Conservation (phyloP, 2,113 vertebrate species). For the Actenoides lindsayi region DNA sequence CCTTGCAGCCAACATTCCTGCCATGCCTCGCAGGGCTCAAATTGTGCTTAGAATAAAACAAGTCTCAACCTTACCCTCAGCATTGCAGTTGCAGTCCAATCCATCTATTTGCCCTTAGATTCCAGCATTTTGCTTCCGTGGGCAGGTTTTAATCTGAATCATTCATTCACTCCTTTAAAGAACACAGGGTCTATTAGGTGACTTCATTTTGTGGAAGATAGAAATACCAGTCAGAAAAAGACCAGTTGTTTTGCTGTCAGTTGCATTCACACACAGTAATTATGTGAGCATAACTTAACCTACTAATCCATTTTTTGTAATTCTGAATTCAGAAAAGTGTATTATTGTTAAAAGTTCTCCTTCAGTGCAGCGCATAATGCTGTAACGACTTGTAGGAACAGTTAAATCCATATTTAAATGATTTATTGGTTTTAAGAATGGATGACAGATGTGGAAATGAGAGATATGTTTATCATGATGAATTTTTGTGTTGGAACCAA, state of each 20-base stretch:
- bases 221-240: neutral
- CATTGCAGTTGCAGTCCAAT: neutral
- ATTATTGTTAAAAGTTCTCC: neutral
- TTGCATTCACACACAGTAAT: neutral
- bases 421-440: constrained; percentile 38
- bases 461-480: constrained; percentile 22
- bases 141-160: neutral
- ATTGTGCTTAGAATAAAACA: neutral
- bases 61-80: neutral
- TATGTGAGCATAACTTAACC: neutral
- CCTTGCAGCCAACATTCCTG: neutral
- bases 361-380: neutral
- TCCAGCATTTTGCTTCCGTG: neutral
- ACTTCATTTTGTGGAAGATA: neutral
- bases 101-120: neutral
- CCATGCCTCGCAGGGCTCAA: neutral
- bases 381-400: neutral
- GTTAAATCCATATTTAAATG: constrained; percentile 39
- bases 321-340: neutral
- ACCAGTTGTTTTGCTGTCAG: neutral
- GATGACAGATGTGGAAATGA: constrained; percentile 49
- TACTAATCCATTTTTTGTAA: neutral
- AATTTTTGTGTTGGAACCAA: constrained; percentile 43
- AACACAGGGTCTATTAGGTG: neutral
- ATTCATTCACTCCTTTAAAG: neutral